Evolutionary conservation across 2,797 vertebrate genomes (phyloP).

Genomic region (Periophthalmus magnuspinnatus): DNA sequence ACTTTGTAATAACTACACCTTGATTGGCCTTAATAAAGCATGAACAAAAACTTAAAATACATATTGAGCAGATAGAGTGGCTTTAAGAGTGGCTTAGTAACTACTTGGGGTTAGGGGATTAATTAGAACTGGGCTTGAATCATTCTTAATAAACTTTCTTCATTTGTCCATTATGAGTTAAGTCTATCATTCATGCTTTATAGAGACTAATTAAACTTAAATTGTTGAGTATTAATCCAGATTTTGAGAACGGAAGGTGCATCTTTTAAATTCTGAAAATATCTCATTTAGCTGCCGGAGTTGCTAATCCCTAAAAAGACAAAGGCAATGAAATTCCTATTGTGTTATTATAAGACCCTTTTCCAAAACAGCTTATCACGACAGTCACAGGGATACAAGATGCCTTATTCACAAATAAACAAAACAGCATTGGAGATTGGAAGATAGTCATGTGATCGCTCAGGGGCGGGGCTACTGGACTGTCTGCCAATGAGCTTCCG

Average conservation of each 20-base stretch:
- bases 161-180: too few species aligned
- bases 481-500: constrained; percentile 26
- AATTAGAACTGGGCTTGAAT: too few species aligned
- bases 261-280: constrained; percentile 62
- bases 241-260: constrained; percentile 67
- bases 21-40: too few species aligned
- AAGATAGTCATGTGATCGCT: constrained; percentile 52
- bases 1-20: too few species aligned
- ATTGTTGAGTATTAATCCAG: constrained; percentile 35
- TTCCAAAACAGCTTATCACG: constrained; percentile 59
- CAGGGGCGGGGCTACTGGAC: constrained; percentile 31
- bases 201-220: background rate
- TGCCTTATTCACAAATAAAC: constrained; percentile 71
- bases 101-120: too few species aligned
- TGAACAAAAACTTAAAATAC: too few species aligned
- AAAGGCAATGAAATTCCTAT: constrained; percentile 68
- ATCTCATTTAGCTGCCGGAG: constrained; percentile 73
- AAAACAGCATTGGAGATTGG: constrained; percentile 63
- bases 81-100: too few species aligned
- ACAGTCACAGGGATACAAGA: constrained; percentile 67
- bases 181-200: too few species aligned
- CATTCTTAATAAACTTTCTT: too few species aligned
- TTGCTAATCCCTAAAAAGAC: constrained; percentile 53
- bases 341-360: constrained; percentile 45
- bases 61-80: too few species aligned